Conservation (phyloP, 2,797 vertebrate species). For the Phoebastria nigripes region DNA sequence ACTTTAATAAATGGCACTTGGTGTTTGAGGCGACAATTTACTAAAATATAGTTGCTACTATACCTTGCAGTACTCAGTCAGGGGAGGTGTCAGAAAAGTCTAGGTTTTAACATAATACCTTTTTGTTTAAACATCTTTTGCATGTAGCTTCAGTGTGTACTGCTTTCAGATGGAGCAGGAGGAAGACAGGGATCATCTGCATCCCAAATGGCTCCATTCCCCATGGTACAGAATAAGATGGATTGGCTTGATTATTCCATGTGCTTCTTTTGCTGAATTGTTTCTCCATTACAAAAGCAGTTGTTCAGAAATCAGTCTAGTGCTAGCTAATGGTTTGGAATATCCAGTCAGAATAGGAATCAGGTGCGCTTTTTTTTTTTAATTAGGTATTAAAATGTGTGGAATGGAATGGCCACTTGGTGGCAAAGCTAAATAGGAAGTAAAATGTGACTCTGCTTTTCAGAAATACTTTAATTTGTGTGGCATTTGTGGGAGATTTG, state of each 20-base stretch:
- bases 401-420: conserved; percentile 13
- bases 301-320: not conserved
- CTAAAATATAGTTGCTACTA: not conserved
- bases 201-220: not conserved
- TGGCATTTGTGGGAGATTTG: not conserved
- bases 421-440: conserved; percentile 45
- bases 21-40: not conserved
- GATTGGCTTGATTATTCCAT: not conserved
- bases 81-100: not conserved
- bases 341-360: not conserved
- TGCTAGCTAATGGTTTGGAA: not conserved
- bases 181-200: not conserved
- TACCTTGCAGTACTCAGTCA: not conserved
- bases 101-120: not conserved
- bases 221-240: not conserved
- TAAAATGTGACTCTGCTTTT: not conserved
- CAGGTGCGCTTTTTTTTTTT: not conserved
- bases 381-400: not conserved
- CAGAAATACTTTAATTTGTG: not conserved
- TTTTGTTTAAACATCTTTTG: not conserved
- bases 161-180: not conserved
- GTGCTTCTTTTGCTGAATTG: not conserved
- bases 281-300: not conserved
- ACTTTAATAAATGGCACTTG: not conserved
- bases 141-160: not conserved